Conservation (phyloP, 2,797 vertebrate genomes). For the Paratrypauchen microcephalus region DNA sequence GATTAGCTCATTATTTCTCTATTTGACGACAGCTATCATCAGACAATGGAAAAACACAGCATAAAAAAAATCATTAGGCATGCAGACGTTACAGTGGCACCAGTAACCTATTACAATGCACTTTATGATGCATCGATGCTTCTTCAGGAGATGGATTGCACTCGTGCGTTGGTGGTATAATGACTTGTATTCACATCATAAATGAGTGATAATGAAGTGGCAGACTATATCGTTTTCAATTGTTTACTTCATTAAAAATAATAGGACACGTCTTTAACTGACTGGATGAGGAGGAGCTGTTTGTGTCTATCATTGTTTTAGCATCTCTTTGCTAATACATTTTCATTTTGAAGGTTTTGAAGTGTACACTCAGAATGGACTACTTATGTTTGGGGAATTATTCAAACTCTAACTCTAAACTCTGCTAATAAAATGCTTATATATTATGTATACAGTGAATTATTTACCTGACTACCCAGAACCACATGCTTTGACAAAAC, state of each 20-base stretch:
- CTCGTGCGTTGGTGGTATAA: conserved; percentile 15
- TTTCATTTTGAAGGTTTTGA: not conserved
- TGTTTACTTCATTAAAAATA: conserved; percentile 20
- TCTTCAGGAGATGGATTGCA: not conserved
- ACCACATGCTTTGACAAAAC: too few relatives aligned
- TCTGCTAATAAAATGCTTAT: not conserved
- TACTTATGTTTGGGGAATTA: not conserved
- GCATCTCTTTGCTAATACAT: not conserved
- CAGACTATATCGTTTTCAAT: conserved; percentile 16
- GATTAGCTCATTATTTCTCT: conserved; percentile 22
- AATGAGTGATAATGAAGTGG: conserved; percentile 14
- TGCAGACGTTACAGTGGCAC: conserved; percentile 3
- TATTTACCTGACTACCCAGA: too few relatives aligned
- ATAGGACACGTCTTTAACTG: conserved; percentile 3
- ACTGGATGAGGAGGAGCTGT: not conserved
- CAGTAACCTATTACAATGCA: conserved; percentile 5
- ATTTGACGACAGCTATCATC: conserved; percentile 17
- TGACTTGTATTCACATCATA: conserved; percentile 18
- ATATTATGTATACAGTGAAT: too few relatives aligned
- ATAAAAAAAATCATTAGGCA: conserved; percentile 29
- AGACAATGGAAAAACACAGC: conserved; percentile 10
- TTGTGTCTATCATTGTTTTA: not conserved
- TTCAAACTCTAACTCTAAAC: too few relatives aligned
- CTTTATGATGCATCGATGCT: conserved; percentile 21
- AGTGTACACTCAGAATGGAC: not conserved